Evolutionary conservation across 2,797 vertebrate species (phyloP).

Genomic region (Sebastes oblongus): DNA sequence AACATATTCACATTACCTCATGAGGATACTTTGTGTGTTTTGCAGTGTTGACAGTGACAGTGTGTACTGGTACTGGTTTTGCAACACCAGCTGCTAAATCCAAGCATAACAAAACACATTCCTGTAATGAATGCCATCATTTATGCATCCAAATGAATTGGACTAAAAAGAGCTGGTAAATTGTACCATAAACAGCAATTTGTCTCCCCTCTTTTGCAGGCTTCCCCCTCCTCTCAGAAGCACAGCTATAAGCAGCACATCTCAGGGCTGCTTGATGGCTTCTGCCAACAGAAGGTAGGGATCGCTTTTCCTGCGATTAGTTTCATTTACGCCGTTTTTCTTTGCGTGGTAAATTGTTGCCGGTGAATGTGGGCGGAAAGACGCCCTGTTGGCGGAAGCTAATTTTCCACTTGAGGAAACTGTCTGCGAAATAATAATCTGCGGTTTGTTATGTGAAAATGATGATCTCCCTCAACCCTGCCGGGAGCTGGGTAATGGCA

Average conservation of each 20-base stretch:
- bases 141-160: conserved; percentile 55
- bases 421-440: conserved; percentile 82
- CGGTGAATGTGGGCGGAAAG: conserved; percentile 60
- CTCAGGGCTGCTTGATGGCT: conserved; percentile 58
- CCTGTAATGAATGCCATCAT: conserved; percentile 63
- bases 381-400: conserved; percentile 64
- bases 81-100: conserved; percentile 56
- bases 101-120: conserved; percentile 56
- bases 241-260: conserved; percentile 32
- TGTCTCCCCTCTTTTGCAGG: conserved; percentile 30
- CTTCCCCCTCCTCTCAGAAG: conserved; percentile 31
- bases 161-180: conserved; percentile 56
- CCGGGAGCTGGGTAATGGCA: conserved; percentile 77
- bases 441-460: conserved; percentile 80
- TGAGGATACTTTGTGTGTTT: not conserved
- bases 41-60: not conserved
- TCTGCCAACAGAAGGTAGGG: conserved; percentile 62
- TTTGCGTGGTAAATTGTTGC: conserved; percentile 65
- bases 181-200: conserved; percentile 50
- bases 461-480: conserved; percentile 71
- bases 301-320: conserved; percentile 76
- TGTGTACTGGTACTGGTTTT: conserved; percentile 35
- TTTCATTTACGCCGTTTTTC: conserved; percentile 70
- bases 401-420: conserved; percentile 83
- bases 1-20: not conserved